phyloP scores from a whole-genome alignment of 2,113 vertebrate genomes.

The Odobenus rosmarus region DNA sequence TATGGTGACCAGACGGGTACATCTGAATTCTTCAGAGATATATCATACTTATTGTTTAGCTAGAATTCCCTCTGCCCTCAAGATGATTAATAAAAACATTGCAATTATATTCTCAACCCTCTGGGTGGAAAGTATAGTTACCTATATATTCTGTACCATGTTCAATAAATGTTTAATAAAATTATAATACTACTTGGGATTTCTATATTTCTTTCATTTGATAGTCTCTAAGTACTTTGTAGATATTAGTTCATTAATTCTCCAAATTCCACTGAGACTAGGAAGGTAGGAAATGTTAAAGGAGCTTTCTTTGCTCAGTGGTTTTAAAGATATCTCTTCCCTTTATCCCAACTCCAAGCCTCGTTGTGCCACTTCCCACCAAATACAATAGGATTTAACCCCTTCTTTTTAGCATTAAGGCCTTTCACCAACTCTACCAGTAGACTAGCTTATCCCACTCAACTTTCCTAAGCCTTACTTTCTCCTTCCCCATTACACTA shows the following conservation, averaged over 20 bases:
- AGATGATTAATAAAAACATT: constrained; percentile 65
- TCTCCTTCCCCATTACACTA: not conserved
- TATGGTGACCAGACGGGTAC: not conserved
- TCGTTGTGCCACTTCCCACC: not conserved
- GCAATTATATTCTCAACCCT: constrained; percentile 47
- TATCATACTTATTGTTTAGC: constrained; percentile 8
- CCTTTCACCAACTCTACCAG: not conserved
- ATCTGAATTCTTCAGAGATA: constrained; percentile 25
- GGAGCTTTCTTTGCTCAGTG: not conserved
- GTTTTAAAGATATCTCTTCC: not conserved
- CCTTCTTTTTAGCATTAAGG: not conserved
- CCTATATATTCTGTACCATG: constrained; percentile 54
- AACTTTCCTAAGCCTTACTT: not conserved
- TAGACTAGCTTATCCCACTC: not conserved
- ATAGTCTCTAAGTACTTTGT: constrained; percentile 63
- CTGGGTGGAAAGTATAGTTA: constrained; percentile 43
- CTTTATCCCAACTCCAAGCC: not conserved
- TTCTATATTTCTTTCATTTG: constrained; percentile 63
- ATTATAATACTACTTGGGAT: constrained; percentile 49
- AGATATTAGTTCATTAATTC: constrained; percentile 77
- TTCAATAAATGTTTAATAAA: constrained; percentile 71
- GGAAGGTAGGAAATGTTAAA: constrained; percentile 25
- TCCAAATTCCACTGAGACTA: constrained; percentile 31
- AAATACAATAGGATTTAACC: not conserved
- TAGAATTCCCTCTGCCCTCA: constrained; percentile 31